Conservation (phyloP, 2,888 invertebrate genomes). For the Drosophila anomalipes region DNA sequence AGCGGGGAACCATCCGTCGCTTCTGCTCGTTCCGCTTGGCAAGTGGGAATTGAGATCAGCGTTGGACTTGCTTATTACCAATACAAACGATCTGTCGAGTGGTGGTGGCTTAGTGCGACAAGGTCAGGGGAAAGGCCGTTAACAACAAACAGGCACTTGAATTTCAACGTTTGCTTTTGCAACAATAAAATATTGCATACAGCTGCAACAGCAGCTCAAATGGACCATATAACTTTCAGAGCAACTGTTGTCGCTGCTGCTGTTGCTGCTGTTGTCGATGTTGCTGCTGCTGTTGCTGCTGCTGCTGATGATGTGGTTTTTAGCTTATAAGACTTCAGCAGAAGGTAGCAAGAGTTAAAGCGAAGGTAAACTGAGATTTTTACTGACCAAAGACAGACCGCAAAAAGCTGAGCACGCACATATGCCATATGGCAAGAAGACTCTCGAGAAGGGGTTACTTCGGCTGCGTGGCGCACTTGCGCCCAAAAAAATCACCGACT, state of each 20-base stretch:
- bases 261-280: slow-evolving; percentile 20
- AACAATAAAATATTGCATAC: slow-evolving; percentile 65
- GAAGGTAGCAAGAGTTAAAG: slow-evolving; percentile 60
- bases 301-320: slow-evolving; percentile 69
- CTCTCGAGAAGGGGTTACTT: slow-evolving; percentile 18
- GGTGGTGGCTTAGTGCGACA: slow-evolving; percentile 38
- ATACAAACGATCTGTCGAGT: background rate
- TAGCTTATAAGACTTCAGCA: slow-evolving; percentile 78
- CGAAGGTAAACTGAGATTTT: slow-evolving; percentile 78
- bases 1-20: slow-evolving; percentile 51
- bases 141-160: slow-evolving; percentile 33
- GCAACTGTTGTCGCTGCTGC: slow-evolving; percentile 66
- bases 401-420: slow-evolving; percentile 53
- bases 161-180: slow-evolving; percentile 23
- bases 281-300: slow-evolving; percentile 31
- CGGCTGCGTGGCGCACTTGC: slow-evolving; percentile 65
- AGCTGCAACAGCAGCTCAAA: slow-evolving; percentile 78
- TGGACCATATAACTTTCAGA: slow-evolving; percentile 78
- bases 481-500: slow-evolving; percentile 53
- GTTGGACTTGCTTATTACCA: slow-evolving; percentile 14
- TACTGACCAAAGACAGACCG: slow-evolving; percentile 72
- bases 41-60: slow-evolving; percentile 33
- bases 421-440: slow-evolving; percentile 51
- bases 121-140: slow-evolving; percentile 63
- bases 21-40: slow-evolving; percentile 52